Conservation (phyloP, 1,140 invertebrate species). For the Ptiloglossa arizonensis region DNA sequence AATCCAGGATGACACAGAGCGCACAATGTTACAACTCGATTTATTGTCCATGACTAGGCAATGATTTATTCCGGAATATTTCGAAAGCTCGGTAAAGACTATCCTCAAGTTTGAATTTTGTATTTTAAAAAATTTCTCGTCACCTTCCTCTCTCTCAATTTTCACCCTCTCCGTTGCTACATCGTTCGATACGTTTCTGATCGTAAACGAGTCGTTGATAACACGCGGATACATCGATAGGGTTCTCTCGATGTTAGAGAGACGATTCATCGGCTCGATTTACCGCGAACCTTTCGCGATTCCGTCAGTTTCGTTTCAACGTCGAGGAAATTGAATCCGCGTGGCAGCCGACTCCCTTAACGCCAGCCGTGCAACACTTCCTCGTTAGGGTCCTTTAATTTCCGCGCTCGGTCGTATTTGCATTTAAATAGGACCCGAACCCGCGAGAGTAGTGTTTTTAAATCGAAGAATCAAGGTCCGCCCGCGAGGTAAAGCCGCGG, state of each 20-base stretch:
- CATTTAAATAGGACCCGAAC: constrained; percentile 51
- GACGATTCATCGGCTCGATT: neutral
- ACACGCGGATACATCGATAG: neutral
- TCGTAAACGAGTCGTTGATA: too few relatives aligned
- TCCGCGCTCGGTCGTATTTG: constrained; percentile 39
- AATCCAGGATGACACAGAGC: neutral
- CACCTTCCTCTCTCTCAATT: too few relatives aligned
- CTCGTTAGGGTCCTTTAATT: constrained; percentile 49
- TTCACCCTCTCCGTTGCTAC: too few relatives aligned
- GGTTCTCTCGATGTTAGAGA: neutral
- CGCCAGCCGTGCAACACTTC: neutral
- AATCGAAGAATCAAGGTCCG: constrained; percentile 36
- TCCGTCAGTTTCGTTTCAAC: neutral
- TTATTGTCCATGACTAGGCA: too few relatives aligned
- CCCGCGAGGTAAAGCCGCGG: too few relatives aligned
- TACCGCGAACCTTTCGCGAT: neutral
- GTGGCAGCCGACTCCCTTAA: neutral
- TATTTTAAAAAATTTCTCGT: too few relatives aligned
- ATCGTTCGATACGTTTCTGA: too few relatives aligned
- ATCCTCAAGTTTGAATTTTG: too few relatives aligned
- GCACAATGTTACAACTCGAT: too few relatives aligned
- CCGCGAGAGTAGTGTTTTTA: constrained; percentile 41
- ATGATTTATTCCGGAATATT: too few relatives aligned
- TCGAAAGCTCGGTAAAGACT: too few relatives aligned
- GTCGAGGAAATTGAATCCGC: constrained; percentile 21